Evolutionary conservation across 2,797 vertebrate species (phyloP), one percentile per base, ranked within the genome.

Genomic region (Microctenopoma steveboyesi): DNA sequence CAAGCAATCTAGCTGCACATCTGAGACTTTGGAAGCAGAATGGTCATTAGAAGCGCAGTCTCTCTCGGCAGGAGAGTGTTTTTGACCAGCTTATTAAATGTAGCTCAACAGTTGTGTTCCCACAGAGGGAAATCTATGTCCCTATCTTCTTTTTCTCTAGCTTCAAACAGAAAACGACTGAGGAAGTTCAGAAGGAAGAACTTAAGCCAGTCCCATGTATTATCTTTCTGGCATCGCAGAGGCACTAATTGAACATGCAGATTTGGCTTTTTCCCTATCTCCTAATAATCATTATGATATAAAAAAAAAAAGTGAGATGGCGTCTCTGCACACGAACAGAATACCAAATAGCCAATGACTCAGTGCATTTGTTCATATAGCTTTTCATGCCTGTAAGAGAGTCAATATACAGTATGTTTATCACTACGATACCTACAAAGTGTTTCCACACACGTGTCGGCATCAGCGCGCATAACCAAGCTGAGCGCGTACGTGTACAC

Each of bases 241-340:
- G 64, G 46, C 84, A 81, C 83, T 93, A 92, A 94, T 92, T 92
- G 88, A 93, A 92, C 89, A 92, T 93, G 87, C 83, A 94, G 90
- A 94, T 93, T 91, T 89, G 46, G 61, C 82, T 89, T 91, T 91
- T 84, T 83, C 79, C 55, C 74, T 89, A 87, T 89, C 86, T 88
- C 74, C 79, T 91, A 89, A 91, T 94, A 93, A 93, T 92, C 89
- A 87, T 93, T 91, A 87, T 79, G 83, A 89, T 91, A 83, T 92
- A 76, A 92, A 91, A 35, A 88, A 76, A 92, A 91, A 35, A 88
- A 86, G 86, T 86, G 83, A 91, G 83, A 89, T 82, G 84, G 85
- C 86, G 90, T 75, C 39, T 50, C 46, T 7, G 58, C 65, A 59
- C 75, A 69, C 55, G 79, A 71, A 25, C 76, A 68, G 90, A 93